Conservation (phyloP, 1,140 invertebrate species). For the Bombus waltoni region DNA sequence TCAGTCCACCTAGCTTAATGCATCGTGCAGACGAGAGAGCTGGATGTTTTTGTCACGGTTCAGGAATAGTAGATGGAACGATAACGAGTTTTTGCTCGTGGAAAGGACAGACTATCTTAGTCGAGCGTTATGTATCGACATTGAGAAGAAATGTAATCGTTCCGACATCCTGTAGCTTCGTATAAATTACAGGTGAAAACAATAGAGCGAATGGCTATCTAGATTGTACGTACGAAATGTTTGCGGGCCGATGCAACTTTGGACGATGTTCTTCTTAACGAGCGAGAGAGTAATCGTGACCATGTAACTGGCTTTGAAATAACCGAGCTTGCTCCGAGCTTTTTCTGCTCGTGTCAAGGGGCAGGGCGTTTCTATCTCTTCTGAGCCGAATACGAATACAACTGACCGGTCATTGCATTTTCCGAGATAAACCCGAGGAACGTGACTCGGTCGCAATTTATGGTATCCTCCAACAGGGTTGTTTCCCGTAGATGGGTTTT, state of each 20-base stretch:
- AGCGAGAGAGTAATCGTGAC: neutral
- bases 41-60: neutral
- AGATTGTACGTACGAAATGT: no score
- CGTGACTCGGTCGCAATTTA: neutral
- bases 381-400: slow-evolving; percentile 8
- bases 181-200: neutral
- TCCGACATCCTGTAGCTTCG: neutral
- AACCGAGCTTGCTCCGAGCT: neutral
- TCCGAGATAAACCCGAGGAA: slow-evolving; percentile 8
- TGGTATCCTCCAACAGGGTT: neutral
- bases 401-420: neutral
- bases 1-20: neutral
- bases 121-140: neutral
- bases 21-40: neutral
- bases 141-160: neutral
- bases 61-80: neutral
- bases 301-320: neutral
- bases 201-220: neutral
- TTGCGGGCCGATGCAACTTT: neutral
- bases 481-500: neutral
- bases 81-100: neutral
- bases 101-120: neutral
- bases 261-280: neutral
- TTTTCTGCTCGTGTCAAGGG: neutral
- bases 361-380: neutral